Percentiles rank a stretch among this genome's conserved stretches.
These are phyloP conservation scores for Galemys pyrenaicus DNA, from an alignment of 2,113 vertebrate species.

Conservation along the genomic window DNA sequence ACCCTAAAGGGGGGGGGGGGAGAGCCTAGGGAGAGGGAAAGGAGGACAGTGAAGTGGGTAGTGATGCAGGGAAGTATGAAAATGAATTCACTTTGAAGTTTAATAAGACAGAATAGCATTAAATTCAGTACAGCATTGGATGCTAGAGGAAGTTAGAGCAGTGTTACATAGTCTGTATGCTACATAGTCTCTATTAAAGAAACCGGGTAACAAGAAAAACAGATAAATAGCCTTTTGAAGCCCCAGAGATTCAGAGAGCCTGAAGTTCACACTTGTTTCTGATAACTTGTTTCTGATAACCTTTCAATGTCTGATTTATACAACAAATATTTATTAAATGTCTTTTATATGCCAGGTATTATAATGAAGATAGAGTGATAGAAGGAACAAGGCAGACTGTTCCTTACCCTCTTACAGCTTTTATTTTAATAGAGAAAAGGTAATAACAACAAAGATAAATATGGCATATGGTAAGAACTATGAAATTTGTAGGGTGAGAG, in stretches of 20 bases:
- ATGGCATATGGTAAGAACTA: neutral
- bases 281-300: neutral
- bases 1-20: too few species aligned
- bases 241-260: neutral
- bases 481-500: neutral
- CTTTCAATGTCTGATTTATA: neutral
- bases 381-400: neutral
- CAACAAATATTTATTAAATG: neutral
- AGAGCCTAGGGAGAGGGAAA: neutral
- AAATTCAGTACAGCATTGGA: neutral
- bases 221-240: neutral
- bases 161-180: neutral
- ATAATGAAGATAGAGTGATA: neutral
- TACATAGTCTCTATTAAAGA: neutral
- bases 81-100: neutral
- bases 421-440: neutral
- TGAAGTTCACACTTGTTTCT: neutral
- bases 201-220: neutral
- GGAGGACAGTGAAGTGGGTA: too few species aligned
- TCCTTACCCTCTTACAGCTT: neutral
- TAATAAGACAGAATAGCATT: neutral
- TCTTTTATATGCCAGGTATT: neutral
- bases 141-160: neutral
- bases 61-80: neutral
- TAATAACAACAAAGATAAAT: neutral